A percentile compares a stretch with the other conserved stretches of the same genome.
These are phyloP conservation scores for Pseudolaguvia tuberculata DNA, from an alignment of 2,113 vertebrate species.

Conservation along the genomic window DNA sequence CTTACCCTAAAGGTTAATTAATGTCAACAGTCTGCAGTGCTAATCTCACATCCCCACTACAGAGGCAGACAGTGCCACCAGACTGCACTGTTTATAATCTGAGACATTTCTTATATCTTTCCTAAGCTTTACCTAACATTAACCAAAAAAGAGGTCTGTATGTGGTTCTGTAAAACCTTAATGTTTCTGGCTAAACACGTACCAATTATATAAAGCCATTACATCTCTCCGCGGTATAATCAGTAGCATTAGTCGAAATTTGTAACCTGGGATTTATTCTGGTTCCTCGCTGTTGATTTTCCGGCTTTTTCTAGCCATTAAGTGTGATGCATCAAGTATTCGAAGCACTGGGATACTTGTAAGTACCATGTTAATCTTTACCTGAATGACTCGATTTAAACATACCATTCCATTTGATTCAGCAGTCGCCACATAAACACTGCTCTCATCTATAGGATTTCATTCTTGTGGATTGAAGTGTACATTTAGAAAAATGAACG, in stretches of 20 bases:
- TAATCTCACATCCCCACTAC: slow-evolving; percentile 2
- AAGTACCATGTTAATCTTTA: slow-evolving; percentile 50
- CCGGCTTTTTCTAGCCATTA: slow-evolving; percentile 51
- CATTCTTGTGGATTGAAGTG: not conserved
- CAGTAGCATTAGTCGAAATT: slow-evolving; percentile 38
- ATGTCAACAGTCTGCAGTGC: not conserved
- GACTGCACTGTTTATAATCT: slow-evolving; percentile 1
- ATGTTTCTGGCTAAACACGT: slow-evolving; percentile 27
- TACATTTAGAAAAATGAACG: not conserved
- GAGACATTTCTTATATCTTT: not conserved
- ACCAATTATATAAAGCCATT: slow-evolving; percentile 34
- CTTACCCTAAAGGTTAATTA: slow-evolving; percentile 34
- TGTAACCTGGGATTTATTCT: slow-evolving; percentile 43
- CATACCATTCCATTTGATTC: slow-evolving; percentile 34
- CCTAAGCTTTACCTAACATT: not conserved
- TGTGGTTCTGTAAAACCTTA: not conserved
- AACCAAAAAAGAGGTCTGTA: slow-evolving; percentile 8
- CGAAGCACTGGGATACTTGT: slow-evolving; percentile 46
- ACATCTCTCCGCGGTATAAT: slow-evolving; percentile 20
- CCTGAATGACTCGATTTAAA: slow-evolving; percentile 50
- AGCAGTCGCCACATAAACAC: not conserved
- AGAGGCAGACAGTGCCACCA: slow-evolving; percentile 18
- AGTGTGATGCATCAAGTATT: slow-evolving; percentile 41
- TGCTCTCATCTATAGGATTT: slow-evolving; percentile 15
- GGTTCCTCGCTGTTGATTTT: slow-evolving; percentile 37